These are phyloP conservation scores for Eucidaris tribuloides DNA, from an alignment of 35 echinoderm and acorn worm species.

Conservation along the genomic window DNA sequence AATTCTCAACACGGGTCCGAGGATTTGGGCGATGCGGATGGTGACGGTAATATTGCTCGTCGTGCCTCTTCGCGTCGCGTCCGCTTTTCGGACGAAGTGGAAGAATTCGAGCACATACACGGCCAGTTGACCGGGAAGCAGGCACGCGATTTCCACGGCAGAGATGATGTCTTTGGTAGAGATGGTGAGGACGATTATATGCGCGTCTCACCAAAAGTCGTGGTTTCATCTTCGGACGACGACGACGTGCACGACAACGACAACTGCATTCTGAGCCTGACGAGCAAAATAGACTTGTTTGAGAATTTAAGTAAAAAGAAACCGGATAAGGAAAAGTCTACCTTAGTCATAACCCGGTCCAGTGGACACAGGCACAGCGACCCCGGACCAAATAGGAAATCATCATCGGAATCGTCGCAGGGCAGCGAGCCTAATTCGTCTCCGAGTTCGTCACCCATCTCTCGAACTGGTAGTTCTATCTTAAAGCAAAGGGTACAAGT, in stretches of 20 bases:
- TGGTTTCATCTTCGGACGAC: neutral
- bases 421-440: neutral
- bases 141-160: neutral
- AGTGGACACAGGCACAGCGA: neutral
- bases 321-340: neutral
- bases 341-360: neutral
- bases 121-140: neutral
- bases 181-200: neutral
- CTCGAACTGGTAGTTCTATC: neutral
- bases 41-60: neutral
- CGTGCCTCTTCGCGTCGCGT: conserved; percentile 49
- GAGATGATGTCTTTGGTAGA: too few relatives aligned
- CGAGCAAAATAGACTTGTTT: conserved; percentile 49
- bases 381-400: conserved; percentile 9
- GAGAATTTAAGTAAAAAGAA: conserved; percentile 28
- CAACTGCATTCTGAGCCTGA: conserved; percentile 15
- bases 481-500: conserved; percentile 37
- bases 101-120: conserved; percentile 39
- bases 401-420: neutral
- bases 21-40: conserved; percentile 7
- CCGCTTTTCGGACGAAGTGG: conserved; percentile 81
- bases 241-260: conserved; percentile 15
- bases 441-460: neutral
- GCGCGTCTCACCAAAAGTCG: neutral
- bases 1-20: conserved; percentile 18